phyloP scores from a whole-genome alignment of 2,113 vertebrate species.

The Proteles cristata region DNA sequence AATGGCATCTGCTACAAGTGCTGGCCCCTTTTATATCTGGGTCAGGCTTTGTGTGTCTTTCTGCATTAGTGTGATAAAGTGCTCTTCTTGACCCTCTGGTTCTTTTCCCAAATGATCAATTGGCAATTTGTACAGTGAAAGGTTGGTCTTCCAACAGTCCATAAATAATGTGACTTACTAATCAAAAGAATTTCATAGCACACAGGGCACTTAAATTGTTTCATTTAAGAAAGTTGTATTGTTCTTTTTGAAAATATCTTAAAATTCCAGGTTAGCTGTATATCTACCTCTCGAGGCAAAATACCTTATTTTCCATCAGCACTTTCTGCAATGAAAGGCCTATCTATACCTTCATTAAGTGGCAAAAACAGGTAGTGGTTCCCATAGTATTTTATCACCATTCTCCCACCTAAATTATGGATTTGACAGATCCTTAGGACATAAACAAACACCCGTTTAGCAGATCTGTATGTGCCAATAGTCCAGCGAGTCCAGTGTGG shows the following conservation, averaged over 20 bases:
- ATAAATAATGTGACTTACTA: constrained; percentile 52
- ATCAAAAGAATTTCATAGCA: constrained; percentile 35
- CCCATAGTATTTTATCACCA: neutral
- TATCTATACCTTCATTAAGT: neutral
- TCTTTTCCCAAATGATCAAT: constrained; percentile 7
- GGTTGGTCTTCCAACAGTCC: constrained; percentile 17
- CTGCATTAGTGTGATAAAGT: neutral
- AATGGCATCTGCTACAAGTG: constrained; percentile 13
- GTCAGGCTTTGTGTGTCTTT: constrained; percentile 58
- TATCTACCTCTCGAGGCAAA: constrained; percentile 9
- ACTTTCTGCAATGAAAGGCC: neutral
- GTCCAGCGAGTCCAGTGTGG: neutral
- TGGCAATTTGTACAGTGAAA: constrained; percentile 38
- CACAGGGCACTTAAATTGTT: neutral
- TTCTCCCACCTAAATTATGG: neutral
- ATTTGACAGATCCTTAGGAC: neutral
- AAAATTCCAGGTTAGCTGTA: constrained; percentile 3
- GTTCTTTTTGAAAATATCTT: constrained; percentile 39
- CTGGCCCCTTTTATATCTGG: constrained; percentile 17
- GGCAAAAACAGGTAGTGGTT: neutral
- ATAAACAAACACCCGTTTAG: neutral
- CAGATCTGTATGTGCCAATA: neutral
- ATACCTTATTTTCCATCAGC: neutral
- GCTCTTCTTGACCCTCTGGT: neutral
- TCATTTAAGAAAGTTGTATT: neutral